Conservation (phyloP, 1,140 invertebrate genomes). For the Pseudomyrmex sp. region DNA sequence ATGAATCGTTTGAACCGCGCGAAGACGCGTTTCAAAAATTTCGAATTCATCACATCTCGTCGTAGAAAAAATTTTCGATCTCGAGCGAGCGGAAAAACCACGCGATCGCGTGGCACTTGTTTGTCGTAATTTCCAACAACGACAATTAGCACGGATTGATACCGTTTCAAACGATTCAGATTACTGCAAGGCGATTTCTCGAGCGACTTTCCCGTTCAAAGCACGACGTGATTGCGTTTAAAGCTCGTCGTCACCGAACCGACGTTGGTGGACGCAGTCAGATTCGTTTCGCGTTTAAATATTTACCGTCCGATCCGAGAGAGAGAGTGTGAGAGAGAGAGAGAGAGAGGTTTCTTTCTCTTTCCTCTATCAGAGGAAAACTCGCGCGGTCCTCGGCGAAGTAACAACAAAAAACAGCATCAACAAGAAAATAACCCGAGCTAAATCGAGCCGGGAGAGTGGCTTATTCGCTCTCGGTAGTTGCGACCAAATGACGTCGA, state of each 20-base stretch:
- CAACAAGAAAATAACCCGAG: slow-evolving; percentile 30
- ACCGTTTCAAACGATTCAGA: neutral
- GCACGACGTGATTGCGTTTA: slow-evolving; percentile 21
- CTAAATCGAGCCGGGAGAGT: neutral
- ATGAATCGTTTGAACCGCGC: slow-evolving; percentile 30
- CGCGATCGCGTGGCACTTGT: neutral
- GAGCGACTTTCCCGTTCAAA: slow-evolving; percentile 9
- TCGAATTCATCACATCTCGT: too few species aligned
- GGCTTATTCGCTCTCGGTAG: slow-evolving; percentile 20
- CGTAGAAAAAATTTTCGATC: too few species aligned
- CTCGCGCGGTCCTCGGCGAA: neutral
- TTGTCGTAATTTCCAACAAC: neutral
- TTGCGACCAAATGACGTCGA: slow-evolving; percentile 23
- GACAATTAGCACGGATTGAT: neutral
- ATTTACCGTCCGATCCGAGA: slow-evolving; percentile 38
- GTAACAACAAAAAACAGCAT: slow-evolving; percentile 28
- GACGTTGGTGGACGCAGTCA: slow-evolving; percentile 12
- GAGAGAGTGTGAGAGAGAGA: neutral
- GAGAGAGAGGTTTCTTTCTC: too few species aligned
- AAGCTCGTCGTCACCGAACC: slow-evolving; percentile 13
- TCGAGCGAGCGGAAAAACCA: neutral
- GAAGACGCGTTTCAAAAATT: too few species aligned
- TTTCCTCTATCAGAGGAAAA: slow-evolving; percentile 14
- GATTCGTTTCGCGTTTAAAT: slow-evolving; percentile 57
- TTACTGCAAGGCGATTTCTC: slow-evolving; percentile 35